phyloP scores from a whole-genome alignment of 1,140 invertebrate species.

The Phortica variegata region DNA sequence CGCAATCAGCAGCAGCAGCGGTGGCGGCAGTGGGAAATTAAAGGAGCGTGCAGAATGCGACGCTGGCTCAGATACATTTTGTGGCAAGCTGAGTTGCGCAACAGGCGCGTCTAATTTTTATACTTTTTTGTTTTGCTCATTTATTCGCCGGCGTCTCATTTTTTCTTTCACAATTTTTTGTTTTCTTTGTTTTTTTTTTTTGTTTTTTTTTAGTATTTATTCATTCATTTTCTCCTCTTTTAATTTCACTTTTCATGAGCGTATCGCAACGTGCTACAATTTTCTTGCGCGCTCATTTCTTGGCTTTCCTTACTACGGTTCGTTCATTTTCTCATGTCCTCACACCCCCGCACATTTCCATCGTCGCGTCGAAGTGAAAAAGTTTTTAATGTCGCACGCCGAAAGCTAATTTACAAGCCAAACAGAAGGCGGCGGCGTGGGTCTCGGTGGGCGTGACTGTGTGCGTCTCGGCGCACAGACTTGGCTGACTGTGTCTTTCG shows the following conservation, averaged over 20 bases:
- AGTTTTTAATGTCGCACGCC: slow-evolving; percentile 52
- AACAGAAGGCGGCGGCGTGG: not conserved
- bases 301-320: slow-evolving; percentile 16
- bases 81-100: too few species aligned
- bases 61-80: too few species aligned
- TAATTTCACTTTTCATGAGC: slow-evolving; percentile 51
- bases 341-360: too few species aligned
- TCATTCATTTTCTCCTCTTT: slow-evolving; percentile 24
- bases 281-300: slow-evolving; percentile 14
- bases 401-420: slow-evolving; percentile 40
- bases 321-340: slow-evolving; percentile 27
- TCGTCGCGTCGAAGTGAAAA: slow-evolving; percentile 6
- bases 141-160: slow-evolving; percentile 21
- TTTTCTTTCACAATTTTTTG: slow-evolving; percentile 16
- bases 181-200: slow-evolving; percentile 21
- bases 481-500: slow-evolving; percentile 39
- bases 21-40: too few species aligned
- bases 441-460: not conserved
- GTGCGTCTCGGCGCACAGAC: slow-evolving; percentile 39
- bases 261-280: not conserved
- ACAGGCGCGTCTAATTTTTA: too few species aligned
- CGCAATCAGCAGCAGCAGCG: too few species aligned
- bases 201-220: slow-evolving; percentile 12
- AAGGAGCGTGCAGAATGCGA: too few species aligned
- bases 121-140: slow-evolving; percentile 21